Evolutionary conservation across 2,113 vertebrate genomes (phyloP).

Genomic region (Calonectris borealis): DNA sequence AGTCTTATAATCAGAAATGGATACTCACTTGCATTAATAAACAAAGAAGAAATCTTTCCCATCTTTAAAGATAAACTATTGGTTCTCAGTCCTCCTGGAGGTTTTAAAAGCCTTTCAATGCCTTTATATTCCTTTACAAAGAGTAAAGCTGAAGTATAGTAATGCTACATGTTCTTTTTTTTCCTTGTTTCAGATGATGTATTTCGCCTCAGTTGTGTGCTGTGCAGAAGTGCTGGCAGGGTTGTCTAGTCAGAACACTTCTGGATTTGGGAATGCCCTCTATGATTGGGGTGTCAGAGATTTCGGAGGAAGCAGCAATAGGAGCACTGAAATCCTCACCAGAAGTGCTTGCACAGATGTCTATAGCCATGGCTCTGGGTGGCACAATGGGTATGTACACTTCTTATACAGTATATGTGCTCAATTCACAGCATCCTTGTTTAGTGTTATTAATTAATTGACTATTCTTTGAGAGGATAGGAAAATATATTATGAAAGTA

Average conservation of each 20-base stretch:
- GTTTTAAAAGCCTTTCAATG: neutral
- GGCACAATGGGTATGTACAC: slow-evolving; percentile 63
- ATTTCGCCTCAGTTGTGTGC: slow-evolving; percentile 74
- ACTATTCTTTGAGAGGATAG: neutral
- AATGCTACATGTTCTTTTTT: neutral
- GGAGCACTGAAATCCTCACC: slow-evolving; percentile 74
- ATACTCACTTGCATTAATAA: neutral
- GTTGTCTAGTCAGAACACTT: slow-evolving; percentile 59
- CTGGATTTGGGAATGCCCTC: slow-evolving; percentile 75
- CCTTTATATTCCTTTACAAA: neutral
- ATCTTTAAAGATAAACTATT: neutral
- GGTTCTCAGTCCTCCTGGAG: neutral
- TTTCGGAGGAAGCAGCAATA: slow-evolving; percentile 73
- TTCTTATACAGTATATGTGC: neutral
- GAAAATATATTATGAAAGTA: neutral
- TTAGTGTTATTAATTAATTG: neutral
- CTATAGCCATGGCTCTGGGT: slow-evolving; percentile 73
- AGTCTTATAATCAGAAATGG: neutral
- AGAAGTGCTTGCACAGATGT: slow-evolving; percentile 67
- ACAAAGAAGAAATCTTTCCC: neutral
- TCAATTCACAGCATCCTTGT: neutral
- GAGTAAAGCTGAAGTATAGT: neutral
- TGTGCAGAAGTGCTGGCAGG: slow-evolving; percentile 75
- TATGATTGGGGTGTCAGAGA: slow-evolving; percentile 74
- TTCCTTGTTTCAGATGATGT: slow-evolving; percentile 64